phyloP scores from a whole-genome alignment of 2,888 invertebrate genomes.

The Pteria penguin region DNA sequence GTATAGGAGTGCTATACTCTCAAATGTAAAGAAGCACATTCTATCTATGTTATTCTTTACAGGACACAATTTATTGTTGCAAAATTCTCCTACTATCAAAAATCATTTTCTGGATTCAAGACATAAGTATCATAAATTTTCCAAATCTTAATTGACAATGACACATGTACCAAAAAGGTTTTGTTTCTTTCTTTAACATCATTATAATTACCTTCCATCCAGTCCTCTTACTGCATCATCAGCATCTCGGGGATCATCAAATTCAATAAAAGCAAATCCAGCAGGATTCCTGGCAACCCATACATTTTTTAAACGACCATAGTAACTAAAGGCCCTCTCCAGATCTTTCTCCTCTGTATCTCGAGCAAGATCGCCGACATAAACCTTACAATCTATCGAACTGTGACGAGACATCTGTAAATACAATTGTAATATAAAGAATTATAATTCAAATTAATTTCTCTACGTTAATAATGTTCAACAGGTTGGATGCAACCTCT shows the following conservation, averaged over 20 bases:
- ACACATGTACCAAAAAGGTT: too few species aligned
- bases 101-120: too few species aligned
- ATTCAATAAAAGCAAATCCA: slow-evolving; percentile 82
- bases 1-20: too few species aligned
- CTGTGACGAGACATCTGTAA: slow-evolving; percentile 56
- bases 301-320: slow-evolving; percentile 92
- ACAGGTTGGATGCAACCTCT: too few species aligned
- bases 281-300: slow-evolving; percentile 97
- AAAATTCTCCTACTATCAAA: neutral
- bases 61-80: neutral
- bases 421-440: too few species aligned
- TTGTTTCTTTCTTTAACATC: too few species aligned
- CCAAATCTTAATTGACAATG: too few species aligned
- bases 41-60: too few species aligned
- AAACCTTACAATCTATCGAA: slow-evolving; percentile 85
- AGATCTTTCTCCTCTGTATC: slow-evolving; percentile 93
- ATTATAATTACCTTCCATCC: slow-evolving; percentile 79
- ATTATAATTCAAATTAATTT: too few species aligned
- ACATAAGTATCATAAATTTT: too few species aligned
- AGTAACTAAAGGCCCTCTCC: slow-evolving; percentile 92
- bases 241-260: slow-evolving; percentile 79
- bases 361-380: slow-evolving; percentile 93
- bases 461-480: too few species aligned
- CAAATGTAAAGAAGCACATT: too few species aligned
- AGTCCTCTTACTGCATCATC: slow-evolving; percentile 80